A percentile compares a stretch with the other conserved stretches of the same genome.
Conservation (phyloP, 2,888 invertebrate genomes). For the Crocallis elinguaria region DNA sequence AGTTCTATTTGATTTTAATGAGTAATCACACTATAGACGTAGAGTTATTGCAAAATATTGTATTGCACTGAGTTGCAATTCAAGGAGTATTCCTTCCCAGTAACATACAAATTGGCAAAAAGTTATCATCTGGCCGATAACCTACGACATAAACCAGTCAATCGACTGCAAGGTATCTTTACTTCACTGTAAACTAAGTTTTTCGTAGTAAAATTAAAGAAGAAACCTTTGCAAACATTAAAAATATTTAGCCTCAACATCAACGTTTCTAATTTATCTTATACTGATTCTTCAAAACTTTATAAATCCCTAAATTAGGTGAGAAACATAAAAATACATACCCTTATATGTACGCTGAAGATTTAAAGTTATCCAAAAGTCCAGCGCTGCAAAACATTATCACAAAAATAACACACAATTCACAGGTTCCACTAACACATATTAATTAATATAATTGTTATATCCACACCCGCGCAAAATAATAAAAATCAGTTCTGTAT, state of each 20-base stretch:
- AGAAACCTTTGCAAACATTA: conserved; percentile 8
- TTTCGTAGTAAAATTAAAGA: conserved; percentile 2
- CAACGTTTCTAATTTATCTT: conserved; percentile 24
- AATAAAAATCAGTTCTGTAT: conserved; percentile 80
- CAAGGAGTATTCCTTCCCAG: background rate
- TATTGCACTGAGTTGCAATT: background rate
- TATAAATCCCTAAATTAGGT: conserved; percentile 53
- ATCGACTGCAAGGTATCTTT: conserved; percentile 26
- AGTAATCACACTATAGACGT: background rate
- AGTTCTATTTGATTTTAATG: background rate
- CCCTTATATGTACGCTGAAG: conserved; percentile 76
- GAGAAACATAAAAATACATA: conserved; percentile 75
- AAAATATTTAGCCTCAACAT: conserved; percentile 17
- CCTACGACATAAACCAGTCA: conserved; percentile 51
- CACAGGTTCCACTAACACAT: conserved; percentile 77
- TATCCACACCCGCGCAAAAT: conserved; percentile 83
- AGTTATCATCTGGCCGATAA: conserved; percentile 72
- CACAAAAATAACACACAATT: conserved; percentile 75
- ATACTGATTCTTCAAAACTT: conserved; percentile 38
- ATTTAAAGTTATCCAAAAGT: conserved; percentile 72
- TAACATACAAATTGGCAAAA: conserved; percentile 47
- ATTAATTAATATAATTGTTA: conserved; percentile 66
- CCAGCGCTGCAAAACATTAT: conserved; percentile 77
- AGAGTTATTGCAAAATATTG: background rate
- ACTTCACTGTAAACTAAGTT: conserved; percentile 17